Conservation (phyloP, 2,797 vertebrate genomes). For the Sebastes taczanowskii region DNA sequence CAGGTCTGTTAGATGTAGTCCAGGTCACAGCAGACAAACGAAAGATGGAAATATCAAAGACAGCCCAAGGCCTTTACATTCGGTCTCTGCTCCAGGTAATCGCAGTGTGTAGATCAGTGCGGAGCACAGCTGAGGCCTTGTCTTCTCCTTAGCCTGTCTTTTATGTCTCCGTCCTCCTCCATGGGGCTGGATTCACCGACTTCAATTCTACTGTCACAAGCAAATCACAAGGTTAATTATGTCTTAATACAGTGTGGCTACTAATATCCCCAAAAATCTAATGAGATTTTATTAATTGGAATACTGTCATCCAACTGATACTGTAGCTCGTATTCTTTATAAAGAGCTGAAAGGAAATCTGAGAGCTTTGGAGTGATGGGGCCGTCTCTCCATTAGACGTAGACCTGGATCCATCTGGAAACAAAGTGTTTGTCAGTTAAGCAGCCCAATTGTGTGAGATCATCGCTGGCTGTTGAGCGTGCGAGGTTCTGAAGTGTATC, state of each 20-base stretch:
- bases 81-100: conserved; percentile 78
- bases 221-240: conserved; percentile 72
- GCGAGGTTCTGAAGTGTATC: conserved; percentile 80
- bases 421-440: conserved; percentile 72
- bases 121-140: conserved; percentile 64
- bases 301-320: conserved; percentile 36
- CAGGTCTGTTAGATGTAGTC: conserved; percentile 82
- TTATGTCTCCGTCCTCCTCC: conserved; percentile 45
- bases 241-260: conserved; percentile 62
- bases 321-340: neutral
- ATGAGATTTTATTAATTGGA: conserved; percentile 73
- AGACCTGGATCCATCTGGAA: conserved; percentile 65
- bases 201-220: conserved; percentile 67
- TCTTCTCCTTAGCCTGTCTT: conserved; percentile 49
- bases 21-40: conserved; percentile 78
- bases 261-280: conserved; percentile 66
- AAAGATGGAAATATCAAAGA: conserved; percentile 86
- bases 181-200: conserved; percentile 25
- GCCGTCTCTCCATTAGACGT: conserved; percentile 53
- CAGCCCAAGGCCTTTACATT: conserved; percentile 84
- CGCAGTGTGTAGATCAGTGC: conserved; percentile 61
- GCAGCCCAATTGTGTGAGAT: conserved; percentile 74
- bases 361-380: conserved; percentile 42
- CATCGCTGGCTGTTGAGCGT: conserved; percentile 67
- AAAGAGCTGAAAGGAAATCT: conserved; percentile 42